Conservation (phyloP, 2,113 vertebrate genomes). For the Thalassarche chlororhynchos region DNA sequence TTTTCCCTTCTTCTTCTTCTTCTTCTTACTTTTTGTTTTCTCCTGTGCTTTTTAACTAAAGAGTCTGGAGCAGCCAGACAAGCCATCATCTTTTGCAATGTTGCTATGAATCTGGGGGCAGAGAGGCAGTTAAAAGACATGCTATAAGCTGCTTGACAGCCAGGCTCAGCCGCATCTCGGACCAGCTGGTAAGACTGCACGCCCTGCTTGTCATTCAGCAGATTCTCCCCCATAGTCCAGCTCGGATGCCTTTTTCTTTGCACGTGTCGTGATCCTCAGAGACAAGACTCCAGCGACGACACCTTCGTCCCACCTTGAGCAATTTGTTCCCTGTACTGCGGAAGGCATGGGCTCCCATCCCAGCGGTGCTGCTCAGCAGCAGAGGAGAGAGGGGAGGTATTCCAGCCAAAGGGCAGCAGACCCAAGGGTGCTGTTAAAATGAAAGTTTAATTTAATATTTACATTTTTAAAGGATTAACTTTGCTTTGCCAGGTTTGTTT, state of each 20-base stretch:
- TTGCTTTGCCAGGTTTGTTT: conserved; percentile 23
- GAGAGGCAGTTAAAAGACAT: not conserved
- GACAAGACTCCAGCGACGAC: fast-evolving
- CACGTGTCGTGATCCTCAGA: fast-evolving
- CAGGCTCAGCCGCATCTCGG: not conserved
- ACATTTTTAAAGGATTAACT: conserved; percentile 39
- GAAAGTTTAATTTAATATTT: conserved; percentile 51
- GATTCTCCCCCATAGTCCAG: not conserved
- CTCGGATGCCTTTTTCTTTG: not conserved
- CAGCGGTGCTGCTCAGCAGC: not conserved
- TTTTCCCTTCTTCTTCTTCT: not conserved
- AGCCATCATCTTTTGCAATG: not conserved
- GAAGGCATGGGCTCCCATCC: not conserved
- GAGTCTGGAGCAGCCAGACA: not conserved
- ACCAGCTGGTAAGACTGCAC: not conserved
- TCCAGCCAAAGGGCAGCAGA: conserved; percentile 18
- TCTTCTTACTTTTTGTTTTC: not conserved
- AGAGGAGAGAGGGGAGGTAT: not conserved
- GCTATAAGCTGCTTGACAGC: not conserved
- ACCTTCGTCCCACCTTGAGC: not conserved
- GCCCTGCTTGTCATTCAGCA: not conserved
- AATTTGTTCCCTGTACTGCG: not conserved
- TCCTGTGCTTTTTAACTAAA: not conserved
- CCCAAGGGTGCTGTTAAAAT: conserved; percentile 1
- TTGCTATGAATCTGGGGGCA: not conserved